Conservation (phyloP, 2,113 vertebrate genomes). For the Leptocoma aspasia region DNA sequence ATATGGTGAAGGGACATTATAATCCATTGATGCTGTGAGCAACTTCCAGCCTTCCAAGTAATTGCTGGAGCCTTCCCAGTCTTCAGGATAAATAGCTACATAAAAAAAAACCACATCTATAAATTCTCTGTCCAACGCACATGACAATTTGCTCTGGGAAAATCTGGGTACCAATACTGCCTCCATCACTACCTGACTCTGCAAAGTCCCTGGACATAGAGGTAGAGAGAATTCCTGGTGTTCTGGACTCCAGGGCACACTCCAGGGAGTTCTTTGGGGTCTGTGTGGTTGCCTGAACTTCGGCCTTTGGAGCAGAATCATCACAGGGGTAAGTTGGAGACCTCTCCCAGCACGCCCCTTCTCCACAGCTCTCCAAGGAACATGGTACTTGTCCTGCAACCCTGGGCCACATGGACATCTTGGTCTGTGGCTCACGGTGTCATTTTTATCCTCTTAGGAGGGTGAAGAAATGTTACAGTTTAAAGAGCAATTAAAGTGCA, state of each 20-base stretch:
- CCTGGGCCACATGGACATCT: background rate
- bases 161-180: background rate
- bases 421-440: background rate
- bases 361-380: background rate
- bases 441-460: background rate
- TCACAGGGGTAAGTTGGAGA: background rate
- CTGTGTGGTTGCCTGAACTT: background rate
- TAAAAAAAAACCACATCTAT: background rate
- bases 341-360: accelerated
- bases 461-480: background rate
- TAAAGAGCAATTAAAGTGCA: background rate
- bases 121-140: background rate
- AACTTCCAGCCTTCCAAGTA: background rate
- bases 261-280: background rate
- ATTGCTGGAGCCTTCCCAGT: background rate
- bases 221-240: background rate
- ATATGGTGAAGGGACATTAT: background rate
- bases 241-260: background rate
- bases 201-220: background rate
- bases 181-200: background rate
- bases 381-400: background rate
- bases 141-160: background rate
- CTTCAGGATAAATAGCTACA: background rate
- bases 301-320: background rate
- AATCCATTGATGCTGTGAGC: background rate